Base-by-base conservation (phyloP, 2,113 vertebrate genomes). In the Nesospiza acunhae region DNA sequence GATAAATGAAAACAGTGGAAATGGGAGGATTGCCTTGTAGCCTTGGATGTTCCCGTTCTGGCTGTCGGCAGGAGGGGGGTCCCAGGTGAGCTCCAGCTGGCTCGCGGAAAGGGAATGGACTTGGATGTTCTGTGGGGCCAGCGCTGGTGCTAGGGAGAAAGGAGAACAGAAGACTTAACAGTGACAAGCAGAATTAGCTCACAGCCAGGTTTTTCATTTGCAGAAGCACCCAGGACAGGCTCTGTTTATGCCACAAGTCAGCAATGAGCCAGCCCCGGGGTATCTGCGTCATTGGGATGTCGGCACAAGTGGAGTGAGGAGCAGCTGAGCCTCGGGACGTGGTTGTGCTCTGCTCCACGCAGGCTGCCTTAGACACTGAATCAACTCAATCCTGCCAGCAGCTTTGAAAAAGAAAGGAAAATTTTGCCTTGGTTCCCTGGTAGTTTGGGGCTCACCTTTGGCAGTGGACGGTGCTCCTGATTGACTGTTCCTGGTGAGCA, bases 11-110 rank as follows among this genome's bases (percentile, higher is more conserved):
- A 91, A 27, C 37, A 74, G 37, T 1, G 63, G 39, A 53, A 50
- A 27, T 0, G 7, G 55, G 41, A 59, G 80, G 58, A 80, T 98
- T 98, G 98, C 99, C 99, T 99, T 99, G 97, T 99, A 99, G 97
- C 99, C 99, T 97, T 99, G 99, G 94, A 99, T 99, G 97, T 98
- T 99, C 94, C 99, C 99, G 11, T 99, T 99, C 94, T 99, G 99
- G 86, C 99, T 99, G 97, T 99, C 99, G 0, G 98, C 97, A 5
- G 99, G 99, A 21, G 99, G 99, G 0, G 98, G 98, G 83, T 99
- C 98, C 99, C 99, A 99, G 21, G 97, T 98, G 95, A 99, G 98
- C 97, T 99, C 99, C 97, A 99, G 98, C 96, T 98, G 98, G 91
- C 98, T 99, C 59, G 99, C 98, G 0, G 99, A 98, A 64, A 98